phyloP scores from a whole-genome alignment of 2,888 invertebrate genomes.

The Nymphalis urticae region DNA sequence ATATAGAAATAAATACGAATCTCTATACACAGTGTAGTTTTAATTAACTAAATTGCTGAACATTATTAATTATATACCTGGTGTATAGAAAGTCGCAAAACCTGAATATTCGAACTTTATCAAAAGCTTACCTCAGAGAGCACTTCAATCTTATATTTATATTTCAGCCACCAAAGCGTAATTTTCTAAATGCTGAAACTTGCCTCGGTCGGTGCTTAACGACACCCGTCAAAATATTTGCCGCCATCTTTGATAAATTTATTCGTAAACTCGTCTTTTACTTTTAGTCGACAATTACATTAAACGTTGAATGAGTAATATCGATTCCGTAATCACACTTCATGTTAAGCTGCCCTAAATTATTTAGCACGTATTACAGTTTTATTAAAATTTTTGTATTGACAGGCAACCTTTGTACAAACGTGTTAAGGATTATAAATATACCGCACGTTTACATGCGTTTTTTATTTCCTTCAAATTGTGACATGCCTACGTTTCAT shows the following conservation, averaged over 20 bases:
- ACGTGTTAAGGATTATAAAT: too few species aligned
- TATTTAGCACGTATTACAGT: too few species aligned
- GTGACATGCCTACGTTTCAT: too few species aligned
- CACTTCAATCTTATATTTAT: slow-evolving; percentile 14
- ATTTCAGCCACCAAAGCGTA: slow-evolving; percentile 19
- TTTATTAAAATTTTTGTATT: too few species aligned
- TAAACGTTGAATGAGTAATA: not conserved
- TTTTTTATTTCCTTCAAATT: too few species aligned
- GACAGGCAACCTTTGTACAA: too few species aligned
- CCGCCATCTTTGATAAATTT: slow-evolving; percentile 23
- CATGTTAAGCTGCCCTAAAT: too few species aligned
- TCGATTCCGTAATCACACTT: not conserved
- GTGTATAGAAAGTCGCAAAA: slow-evolving; percentile 7
- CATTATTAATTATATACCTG: not conserved
- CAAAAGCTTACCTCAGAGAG: slow-evolving; percentile 12
- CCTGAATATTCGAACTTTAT: slow-evolving; percentile 10
- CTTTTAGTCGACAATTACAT: not conserved
- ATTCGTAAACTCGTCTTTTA: not conserved
- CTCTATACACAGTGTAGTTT: not conserved
- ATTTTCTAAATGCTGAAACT: slow-evolving; percentile 24
- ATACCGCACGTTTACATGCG: too few species aligned
- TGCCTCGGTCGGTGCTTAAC: slow-evolving; percentile 10
- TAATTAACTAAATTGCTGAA: slow-evolving; percentile 3
- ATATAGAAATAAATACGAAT: not conserved
- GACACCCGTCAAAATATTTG: slow-evolving; percentile 29